Base-by-base conservation (phyloP, 2,888 invertebrate genomes). In the Cordilura impudica region DNA sequence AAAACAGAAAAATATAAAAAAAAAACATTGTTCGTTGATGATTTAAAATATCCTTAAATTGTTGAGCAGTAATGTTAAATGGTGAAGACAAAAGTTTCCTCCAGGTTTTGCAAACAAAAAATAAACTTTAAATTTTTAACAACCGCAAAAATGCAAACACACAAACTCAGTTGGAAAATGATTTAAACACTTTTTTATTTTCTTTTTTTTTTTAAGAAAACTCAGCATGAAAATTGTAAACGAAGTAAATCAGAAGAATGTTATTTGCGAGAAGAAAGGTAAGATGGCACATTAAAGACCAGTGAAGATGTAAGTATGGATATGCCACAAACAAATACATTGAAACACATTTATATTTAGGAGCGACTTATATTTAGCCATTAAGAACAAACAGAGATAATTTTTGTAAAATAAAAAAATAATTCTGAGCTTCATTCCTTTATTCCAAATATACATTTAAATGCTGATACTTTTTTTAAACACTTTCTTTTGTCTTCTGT, bases 271-370 rank as follows among this genome's bases (percentile, higher is more conserved):
- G n/a, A 14, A 8, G 16, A 21, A 53, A 4, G 3, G 8, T 14
- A 53, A 16, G 12, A 19, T 56, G 54, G 19, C 12, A 21, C 18
- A 23, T 6, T 29, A 35, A 56, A 56, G 21, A 39, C 35, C 31
- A 39, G 56, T 39, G 21, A 56, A 39, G 35, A 21, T 39, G 56
- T 35, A 56, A n/a, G n/a, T n/a, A n/a, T n/a, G n/a, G n/a, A n/a
- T n/a, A 35, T 56, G 39, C 6, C 56, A 56, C 35, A 19, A 35
- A 35, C 26, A 26, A 26, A 26, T 26, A 26, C 26, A 4, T 26
- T 26, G 3, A 26, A 26, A 26, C n/a, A n/a, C n/a, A n/a, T n/a
- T n/a, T n/a, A n/a, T n/a, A n/a, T n/a, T n/a, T n/a, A n/a, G n/a
- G n/a, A n/a, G n/a, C n/a, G n/a, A n/a, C n/a, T n/a, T n/a, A n/a